Evolutionary conservation across 2,888 invertebrate genomes (phyloP).

Genomic region (Tinea trinotella): DNA sequence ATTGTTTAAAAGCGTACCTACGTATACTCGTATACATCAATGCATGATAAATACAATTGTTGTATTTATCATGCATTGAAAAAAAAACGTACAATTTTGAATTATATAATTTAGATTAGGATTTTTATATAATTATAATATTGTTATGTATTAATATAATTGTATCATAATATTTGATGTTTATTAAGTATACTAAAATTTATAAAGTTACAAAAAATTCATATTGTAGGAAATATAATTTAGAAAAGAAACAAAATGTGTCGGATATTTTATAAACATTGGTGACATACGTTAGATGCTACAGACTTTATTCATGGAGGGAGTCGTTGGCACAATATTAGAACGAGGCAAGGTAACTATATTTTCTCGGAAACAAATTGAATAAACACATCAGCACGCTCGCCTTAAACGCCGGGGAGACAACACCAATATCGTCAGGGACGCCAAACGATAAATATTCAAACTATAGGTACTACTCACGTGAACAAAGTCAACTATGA

Average conservation of each 20-base stretch:
- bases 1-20: background rate
- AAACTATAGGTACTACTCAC: constrained; percentile 16
- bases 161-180: too few relatives aligned
- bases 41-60: background rate
- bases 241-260: background rate
- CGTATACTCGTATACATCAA: background rate
- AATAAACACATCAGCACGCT: constrained; percentile 63
- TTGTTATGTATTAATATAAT: too few relatives aligned
- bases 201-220: too few relatives aligned
- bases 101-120: too few relatives aligned
- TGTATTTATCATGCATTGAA: background rate
- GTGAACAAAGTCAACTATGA: background rate
- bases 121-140: too few relatives aligned
- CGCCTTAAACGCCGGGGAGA: constrained; percentile 63
- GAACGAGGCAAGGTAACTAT: constrained; percentile 51
- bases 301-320: constrained; percentile 6
- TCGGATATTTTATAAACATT: constrained; percentile 1
- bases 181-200: too few relatives aligned
- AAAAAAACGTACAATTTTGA: too few relatives aligned
- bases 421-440: constrained; percentile 59
- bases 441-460: constrained; percentile 58
- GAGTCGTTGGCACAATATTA: constrained; percentile 11
- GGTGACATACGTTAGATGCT: background rate
- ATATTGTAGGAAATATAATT: background rate
- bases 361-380: constrained; percentile 62